A percentile compares a stretch with the other conserved stretches of the same genome.
Evolutionary conservation across 2,797 vertebrate genomes (phyloP).

Genomic region (Zalophus californianus): DNA sequence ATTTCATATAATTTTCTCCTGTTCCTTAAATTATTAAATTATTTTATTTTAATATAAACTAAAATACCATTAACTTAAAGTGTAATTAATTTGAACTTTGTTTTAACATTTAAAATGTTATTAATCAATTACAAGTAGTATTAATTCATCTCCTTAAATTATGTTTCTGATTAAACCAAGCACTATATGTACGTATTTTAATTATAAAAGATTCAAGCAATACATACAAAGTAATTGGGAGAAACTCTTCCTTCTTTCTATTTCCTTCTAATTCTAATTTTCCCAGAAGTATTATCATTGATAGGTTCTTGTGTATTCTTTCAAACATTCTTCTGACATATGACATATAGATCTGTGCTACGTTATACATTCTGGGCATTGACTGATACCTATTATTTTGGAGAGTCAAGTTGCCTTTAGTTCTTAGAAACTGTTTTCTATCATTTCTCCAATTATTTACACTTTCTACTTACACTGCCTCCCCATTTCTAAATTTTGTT

Average conservation of each 20-base stretch:
- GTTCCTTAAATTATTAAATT: not conserved
- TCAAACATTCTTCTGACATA: not conserved
- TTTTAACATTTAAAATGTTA: not conserved
- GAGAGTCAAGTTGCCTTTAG: not conserved
- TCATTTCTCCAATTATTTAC: not conserved
- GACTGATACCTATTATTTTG: not conserved
- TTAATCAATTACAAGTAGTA: not conserved
- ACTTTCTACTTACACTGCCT: not conserved
- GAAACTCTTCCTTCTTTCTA: not conserved
- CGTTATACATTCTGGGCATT: not conserved
- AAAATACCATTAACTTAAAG: not conserved
- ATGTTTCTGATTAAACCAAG: not conserved
- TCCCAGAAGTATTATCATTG: not conserved
- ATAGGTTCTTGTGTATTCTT: not conserved
- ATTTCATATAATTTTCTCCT: not conserved
- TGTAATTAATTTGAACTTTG: not conserved
- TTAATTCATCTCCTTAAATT: slow-evolving; percentile 15
- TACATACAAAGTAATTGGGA: not conserved
- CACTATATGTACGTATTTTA: not conserved
- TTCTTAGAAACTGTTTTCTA: not conserved
- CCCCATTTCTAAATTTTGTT: not conserved
- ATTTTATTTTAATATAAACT: not conserved
- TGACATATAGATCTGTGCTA: not conserved
- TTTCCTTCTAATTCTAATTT: slow-evolving; percentile 20
- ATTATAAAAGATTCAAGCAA: slow-evolving; percentile 15